Base-by-base conservation (phyloP, 2,113 vertebrate species). In the Pelecanus crispus region DNA sequence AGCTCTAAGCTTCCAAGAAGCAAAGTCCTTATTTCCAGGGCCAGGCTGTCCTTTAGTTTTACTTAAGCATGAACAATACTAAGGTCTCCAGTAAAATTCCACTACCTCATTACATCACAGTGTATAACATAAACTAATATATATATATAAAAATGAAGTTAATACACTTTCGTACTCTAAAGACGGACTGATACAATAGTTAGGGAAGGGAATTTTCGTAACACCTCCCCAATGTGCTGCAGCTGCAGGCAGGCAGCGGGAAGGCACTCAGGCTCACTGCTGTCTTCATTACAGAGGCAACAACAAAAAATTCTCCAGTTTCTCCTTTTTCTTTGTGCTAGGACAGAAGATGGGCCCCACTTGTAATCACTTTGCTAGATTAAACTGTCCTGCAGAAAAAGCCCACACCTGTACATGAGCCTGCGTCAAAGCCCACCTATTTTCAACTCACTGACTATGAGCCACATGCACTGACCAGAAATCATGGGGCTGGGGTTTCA, bases 191-290 rank as follows among this genome's bases (percentile, higher is more conserved):
- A 84, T 18, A 55, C 8, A 68, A 13, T 10, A 19, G 6, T 21
- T 34, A 26, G n/a, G 21, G 62, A 86, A 53, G 6, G 16, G 10
- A 65, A 14, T 18, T 58, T 70, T 61, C 7, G 0, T 8, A 70
- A n/a, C 24, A 25, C 11, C 31, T 63, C 32, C 38, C 10, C 0
- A 0, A 8, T 1, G 3, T 4, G n/a, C 49, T 38, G n/a, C 4
- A 0, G 66, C 29, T 52, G 36, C 56, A 61, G 55, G 22, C 11
- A 44, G 31, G 34, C 18, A 17, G 19, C 1, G 2, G 44, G 26
- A 68, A 74, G 42, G 24, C 53, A 21, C 45, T 32, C 0, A 2
- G 9, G 31, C 40, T 86, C 1, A 0, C 56, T 24, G 32, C 19
- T 2, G 0, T 42, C 19, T 16, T 38, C 7, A 3, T 26, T 34